Percentiles rank a stretch among this genome's conserved stretches.
These are phyloP conservation scores for Plagodis pulveraria DNA, from an alignment of 2,888 invertebrate genomes.

Conservation along the genomic window DNA sequence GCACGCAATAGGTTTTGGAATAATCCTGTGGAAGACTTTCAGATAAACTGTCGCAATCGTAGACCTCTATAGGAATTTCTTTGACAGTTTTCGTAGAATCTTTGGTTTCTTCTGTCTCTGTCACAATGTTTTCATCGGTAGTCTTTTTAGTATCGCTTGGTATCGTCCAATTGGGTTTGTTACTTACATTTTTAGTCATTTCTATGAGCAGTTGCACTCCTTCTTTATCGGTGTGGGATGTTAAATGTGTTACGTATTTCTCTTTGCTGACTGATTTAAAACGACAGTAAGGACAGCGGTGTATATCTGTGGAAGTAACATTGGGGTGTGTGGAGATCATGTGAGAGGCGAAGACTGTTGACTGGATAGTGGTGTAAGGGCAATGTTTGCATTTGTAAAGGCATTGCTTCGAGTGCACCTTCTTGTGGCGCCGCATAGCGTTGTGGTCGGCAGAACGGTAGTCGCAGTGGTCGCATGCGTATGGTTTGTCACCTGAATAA, in stretches of 20 bases:
- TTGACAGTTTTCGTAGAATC: slow-evolving; percentile 60
- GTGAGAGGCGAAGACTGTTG: slow-evolving; percentile 91
- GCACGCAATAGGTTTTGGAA: slow-evolving; percentile 60
- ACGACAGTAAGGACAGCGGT: slow-evolving; percentile 85
- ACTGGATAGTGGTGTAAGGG: slow-evolving; percentile 92
- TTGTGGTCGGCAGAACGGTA: slow-evolving; percentile 93
- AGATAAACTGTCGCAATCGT: slow-evolving; percentile 73
- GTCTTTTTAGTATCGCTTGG: slow-evolving; percentile 63
- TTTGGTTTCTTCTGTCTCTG: slow-evolving; percentile 48
- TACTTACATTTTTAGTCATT: slow-evolving; percentile 61
- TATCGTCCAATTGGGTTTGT: slow-evolving; percentile 75
- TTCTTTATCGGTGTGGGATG: slow-evolving; percentile 79
- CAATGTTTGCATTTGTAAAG: slow-evolving; percentile 92
- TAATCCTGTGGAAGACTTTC: slow-evolving; percentile 68
- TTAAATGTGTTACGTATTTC: slow-evolving; percentile 83
- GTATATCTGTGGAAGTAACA: slow-evolving; percentile 85
- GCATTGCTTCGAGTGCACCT: slow-evolving; percentile 90
- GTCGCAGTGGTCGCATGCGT: slow-evolving; percentile 89
- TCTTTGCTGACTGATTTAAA: slow-evolving; percentile 88
- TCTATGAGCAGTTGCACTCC: slow-evolving; percentile 67
- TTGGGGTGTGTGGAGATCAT: slow-evolving; percentile 92
- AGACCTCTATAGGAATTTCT: slow-evolving; percentile 72
- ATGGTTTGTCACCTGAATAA: slow-evolving; percentile 89
- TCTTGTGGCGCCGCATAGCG: slow-evolving; percentile 91
- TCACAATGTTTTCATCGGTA: slow-evolving; percentile 40